Conservation (phyloP, 2,113 vertebrate genomes). For the Mustelus asterias region DNA sequence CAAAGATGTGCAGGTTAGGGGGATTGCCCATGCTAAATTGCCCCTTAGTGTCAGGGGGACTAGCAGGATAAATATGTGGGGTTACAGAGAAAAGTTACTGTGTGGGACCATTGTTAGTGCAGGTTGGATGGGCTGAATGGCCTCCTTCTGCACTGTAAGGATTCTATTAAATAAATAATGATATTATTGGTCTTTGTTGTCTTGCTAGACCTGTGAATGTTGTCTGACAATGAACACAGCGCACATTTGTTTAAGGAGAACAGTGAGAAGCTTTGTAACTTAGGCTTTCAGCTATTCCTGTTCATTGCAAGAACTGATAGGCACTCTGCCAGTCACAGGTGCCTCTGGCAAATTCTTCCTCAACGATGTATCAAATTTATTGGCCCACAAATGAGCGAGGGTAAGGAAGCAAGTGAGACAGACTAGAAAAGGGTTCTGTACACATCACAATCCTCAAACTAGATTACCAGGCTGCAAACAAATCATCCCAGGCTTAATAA, state of each 20-base stretch:
- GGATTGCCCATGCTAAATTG: too few relatives aligned
- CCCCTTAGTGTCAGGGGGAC: too few relatives aligned
- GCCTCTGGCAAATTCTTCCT: not conserved
- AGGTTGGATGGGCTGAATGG: too few relatives aligned
- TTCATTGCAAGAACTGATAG: not conserved
- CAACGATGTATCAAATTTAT: not conserved
- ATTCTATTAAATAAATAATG: not conserved
- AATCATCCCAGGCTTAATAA: not conserved
- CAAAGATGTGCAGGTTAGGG: too few relatives aligned
- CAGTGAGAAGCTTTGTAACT: not conserved
- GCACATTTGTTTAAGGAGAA: not conserved
- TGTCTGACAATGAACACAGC: not conserved
- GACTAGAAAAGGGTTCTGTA: not conserved
- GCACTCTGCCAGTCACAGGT: not conserved
- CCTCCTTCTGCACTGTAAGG: too few relatives aligned
- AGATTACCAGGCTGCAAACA: not conserved
- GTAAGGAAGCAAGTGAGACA: not conserved
- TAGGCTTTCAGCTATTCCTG: not conserved
- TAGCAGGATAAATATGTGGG: too few relatives aligned
- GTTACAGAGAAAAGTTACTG: too few relatives aligned
- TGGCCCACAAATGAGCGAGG: not conserved
- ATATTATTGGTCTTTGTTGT: not conserved
- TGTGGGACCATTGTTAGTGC: too few relatives aligned
- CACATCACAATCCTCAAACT: not conserved
- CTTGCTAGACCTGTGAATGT: not conserved